Evolutionary conservation across 2,888 invertebrate species (phyloP).

Genomic region (Pristionchus entomophagus): DNA sequence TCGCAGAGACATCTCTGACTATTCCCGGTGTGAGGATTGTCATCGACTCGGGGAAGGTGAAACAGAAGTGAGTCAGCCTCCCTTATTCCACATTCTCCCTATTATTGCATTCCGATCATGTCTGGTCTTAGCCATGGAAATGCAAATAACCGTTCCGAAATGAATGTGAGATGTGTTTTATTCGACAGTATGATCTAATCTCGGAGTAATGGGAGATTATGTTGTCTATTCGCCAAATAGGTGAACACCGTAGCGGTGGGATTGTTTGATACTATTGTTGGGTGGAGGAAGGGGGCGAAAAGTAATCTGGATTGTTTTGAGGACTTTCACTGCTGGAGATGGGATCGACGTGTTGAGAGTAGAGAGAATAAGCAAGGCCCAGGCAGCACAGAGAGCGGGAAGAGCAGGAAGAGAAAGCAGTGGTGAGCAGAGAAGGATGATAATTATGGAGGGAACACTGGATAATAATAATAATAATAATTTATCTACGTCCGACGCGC

Average conservation of each 20-base stretch:
- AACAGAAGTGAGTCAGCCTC: slow-evolving; percentile 64
- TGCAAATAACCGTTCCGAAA: neutral
- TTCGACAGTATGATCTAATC: too few species aligned
- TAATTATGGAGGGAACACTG: neutral
- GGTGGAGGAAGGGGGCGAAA: too few species aligned
- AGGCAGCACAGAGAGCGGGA: slow-evolving; percentile 92
- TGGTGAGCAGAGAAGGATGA: slow-evolving; percentile 54
- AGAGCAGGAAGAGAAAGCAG: slow-evolving; percentile 85
- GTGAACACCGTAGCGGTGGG: too few species aligned
- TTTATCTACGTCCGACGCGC: too few species aligned
- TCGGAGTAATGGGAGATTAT: too few species aligned
- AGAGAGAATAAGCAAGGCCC: slow-evolving; percentile 88
- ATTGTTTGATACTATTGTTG: too few species aligned
- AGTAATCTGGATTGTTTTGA: slow-evolving; percentile 51
- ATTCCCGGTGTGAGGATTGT: slow-evolving; percentile 91
- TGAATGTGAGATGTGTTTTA: too few species aligned
- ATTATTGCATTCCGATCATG: neutral
- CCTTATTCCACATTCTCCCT: neutral
- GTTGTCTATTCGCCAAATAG: too few species aligned
- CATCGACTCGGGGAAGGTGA: slow-evolving; percentile 75
- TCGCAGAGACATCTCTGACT: slow-evolving; percentile 97
- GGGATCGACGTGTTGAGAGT: slow-evolving; percentile 85
- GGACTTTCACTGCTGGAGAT: slow-evolving; percentile 65
- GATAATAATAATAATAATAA: too few species aligned
- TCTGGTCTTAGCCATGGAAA: neutral